A percentile compares a stretch with the other conserved stretches of the same genome.
These are phyloP conservation scores for Tanypteryx hageni DNA, from an alignment of 2,888 invertebrate genomes.

Conservation along the genomic window DNA sequence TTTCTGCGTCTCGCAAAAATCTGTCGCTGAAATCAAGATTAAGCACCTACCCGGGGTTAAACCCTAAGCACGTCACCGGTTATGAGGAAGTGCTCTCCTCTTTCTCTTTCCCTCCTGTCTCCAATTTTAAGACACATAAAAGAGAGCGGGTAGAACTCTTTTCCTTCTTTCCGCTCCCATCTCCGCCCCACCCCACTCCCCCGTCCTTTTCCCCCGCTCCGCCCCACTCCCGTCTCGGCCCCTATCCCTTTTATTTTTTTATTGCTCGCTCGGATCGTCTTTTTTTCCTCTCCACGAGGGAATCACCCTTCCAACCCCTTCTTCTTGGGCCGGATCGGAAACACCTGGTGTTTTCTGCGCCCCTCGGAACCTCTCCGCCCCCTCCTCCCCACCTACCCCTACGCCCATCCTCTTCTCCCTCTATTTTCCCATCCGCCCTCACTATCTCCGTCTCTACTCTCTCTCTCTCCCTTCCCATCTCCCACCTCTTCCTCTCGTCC, in stretches of 20 bases:
- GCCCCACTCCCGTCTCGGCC: neutral
- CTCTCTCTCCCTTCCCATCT: neutral
- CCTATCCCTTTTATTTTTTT: conserved; percentile 21
- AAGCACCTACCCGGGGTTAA: conserved; percentile 7
- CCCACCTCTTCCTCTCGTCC: neutral
- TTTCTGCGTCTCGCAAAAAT: neutral
- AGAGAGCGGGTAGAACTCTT: neutral
- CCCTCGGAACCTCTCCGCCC: neutral
- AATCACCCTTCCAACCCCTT: conserved; percentile 1
- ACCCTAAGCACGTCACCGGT: neutral
- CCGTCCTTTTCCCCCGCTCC: neutral
- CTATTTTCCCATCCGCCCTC: neutral
- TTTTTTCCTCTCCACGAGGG: conserved; percentile 15
- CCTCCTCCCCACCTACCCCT: neutral
- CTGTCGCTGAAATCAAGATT: conserved; percentile 40
- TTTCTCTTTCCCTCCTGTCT: neutral
- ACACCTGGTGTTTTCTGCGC: conserved; percentile 53
- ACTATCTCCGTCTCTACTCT: neutral
- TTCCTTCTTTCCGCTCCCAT: neutral
- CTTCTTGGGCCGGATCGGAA: conserved; percentile 12
- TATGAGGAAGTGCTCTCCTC: neutral
- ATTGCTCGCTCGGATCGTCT: conserved; percentile 40
- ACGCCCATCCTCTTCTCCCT: neutral
- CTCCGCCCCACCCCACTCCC: too few species aligned
- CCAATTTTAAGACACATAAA: conserved; percentile 60